phyloP scores from a whole-genome alignment of 2,797 vertebrate species.

The Liparis tanakae region DNA sequence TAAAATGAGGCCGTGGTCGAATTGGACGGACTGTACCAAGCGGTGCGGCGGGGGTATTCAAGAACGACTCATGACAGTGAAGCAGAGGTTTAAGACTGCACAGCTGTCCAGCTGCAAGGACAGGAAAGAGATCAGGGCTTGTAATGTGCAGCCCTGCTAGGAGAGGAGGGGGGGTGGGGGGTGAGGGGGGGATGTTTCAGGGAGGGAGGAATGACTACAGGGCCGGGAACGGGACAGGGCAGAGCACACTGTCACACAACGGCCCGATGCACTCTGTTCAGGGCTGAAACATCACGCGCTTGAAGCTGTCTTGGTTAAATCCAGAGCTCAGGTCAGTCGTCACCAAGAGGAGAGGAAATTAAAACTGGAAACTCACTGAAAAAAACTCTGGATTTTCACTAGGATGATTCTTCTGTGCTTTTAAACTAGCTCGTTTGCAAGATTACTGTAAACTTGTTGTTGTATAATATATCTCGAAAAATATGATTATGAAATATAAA shows the following conservation, averaged over 20 bases:
- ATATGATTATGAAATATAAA: conserved; percentile 70
- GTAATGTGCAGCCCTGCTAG: conserved; percentile 97
- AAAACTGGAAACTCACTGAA: conserved; percentile 38
- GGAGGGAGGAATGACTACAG: conserved; percentile 28
- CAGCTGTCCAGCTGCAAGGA: conserved; percentile 97
- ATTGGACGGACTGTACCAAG: conserved; percentile 96
- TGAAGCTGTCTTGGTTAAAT: conserved; percentile 65
- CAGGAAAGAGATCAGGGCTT: conserved; percentile 98
- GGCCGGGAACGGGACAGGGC: conserved; percentile 42
- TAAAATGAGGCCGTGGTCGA: conserved; percentile 96
- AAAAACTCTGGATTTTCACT: conserved; percentile 74
- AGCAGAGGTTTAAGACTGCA: conserved; percentile 92
- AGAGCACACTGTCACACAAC: conserved; percentile 63
- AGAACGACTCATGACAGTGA: conserved; percentile 95
- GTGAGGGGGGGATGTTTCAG: conserved; percentile 29
- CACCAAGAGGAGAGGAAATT: conserved; percentile 58
- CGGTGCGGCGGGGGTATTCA: conserved; percentile 95
- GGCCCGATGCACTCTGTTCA: conserved; percentile 78
- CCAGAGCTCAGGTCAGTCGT: conserved; percentile 54
- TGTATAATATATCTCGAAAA: conserved; percentile 81
- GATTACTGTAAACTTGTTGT: conserved; percentile 86
- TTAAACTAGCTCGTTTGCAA: conserved; percentile 77
- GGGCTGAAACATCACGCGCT: conserved; percentile 71
- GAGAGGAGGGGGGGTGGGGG: conserved; percentile 24
- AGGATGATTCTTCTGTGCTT: conserved; percentile 66